Conservation (phyloP, 2,797 vertebrate genomes). For the Apogon talboti region DNA sequence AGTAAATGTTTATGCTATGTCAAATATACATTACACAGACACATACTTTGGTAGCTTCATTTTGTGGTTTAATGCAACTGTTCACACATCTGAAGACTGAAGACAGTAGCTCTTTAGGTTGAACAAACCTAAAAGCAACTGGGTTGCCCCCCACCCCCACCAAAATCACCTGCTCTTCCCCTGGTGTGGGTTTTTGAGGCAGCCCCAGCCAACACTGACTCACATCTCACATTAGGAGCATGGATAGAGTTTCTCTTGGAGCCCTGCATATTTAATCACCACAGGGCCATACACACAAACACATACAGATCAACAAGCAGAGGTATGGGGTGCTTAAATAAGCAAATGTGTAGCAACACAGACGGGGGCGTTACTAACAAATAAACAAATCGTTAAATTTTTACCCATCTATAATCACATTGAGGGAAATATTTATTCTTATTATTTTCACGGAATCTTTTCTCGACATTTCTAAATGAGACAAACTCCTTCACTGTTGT, state of each 20-base stretch:
- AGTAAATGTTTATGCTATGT: background rate
- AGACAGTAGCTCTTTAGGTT: constrained; percentile 38
- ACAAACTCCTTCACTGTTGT: constrained; percentile 54
- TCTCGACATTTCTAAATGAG: constrained; percentile 49
- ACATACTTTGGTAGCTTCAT: background rate
- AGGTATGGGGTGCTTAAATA: constrained; percentile 52
- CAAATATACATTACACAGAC: background rate
- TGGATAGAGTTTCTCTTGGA: constrained; percentile 82
- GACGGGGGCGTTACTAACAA: constrained; percentile 42
- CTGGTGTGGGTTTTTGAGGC: constrained; percentile 57
- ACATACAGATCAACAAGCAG: constrained; percentile 67
- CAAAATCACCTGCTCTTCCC: constrained; percentile 58
- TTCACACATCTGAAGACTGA: constrained; percentile 40
- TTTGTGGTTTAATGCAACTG: constrained; percentile 7
- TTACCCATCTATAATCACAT: constrained; percentile 15
- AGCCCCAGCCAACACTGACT: constrained; percentile 73
- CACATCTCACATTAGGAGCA: constrained; percentile 80
- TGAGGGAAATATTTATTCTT: constrained; percentile 28
- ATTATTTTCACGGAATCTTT: constrained; percentile 47
- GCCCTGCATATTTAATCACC: constrained; percentile 84
- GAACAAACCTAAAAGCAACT: constrained; percentile 34
- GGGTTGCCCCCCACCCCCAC: constrained; percentile 8
- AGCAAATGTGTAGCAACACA: constrained; percentile 50
- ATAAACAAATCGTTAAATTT: constrained; percentile 12
- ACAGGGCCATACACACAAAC: constrained; percentile 62